Evolutionary conservation across 2,888 invertebrate genomes (phyloP), one percentile per base, ranked within the genome.

Genomic region (Serrognathus titanus): DNA sequence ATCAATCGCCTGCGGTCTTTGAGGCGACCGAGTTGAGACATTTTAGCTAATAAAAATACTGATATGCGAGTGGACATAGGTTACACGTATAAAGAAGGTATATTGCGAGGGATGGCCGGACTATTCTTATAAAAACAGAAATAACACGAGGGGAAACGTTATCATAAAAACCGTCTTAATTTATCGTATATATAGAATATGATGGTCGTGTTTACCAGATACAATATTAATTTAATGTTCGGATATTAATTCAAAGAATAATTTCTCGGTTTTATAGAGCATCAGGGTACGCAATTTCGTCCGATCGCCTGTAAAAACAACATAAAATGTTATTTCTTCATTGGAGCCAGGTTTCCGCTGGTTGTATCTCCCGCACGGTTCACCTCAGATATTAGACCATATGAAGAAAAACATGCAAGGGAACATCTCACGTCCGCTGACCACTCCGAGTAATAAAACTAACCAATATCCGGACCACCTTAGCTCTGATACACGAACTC

Each of bases 311-410:
- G 73, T 74, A 74, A 75, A 75, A 74, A 72, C 71, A 72, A 72
- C 74, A 75, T 76, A 75, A 75, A 75, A 75, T 70, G 75, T 75
- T 76, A 76, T 76, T 75, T 74, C 75, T 75, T 75, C 74, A 75
- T 76, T 71, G 74, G 74, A 73, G 73, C 72, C 74, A 72, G 74
- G 73, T 73, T 72, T 73, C 72, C 73, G 72, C 67, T 68, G 64
- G 67, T 70, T 16, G 65, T 70, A 69, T 63, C 71, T 70, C 71
- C 71, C 71, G 40, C 48, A 31, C 53, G 54, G 58, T 49, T 55
- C 48, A 49, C 53, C 59, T 55, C 49, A 68, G 69, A 69, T 68
- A 69, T 59, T 59, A 59, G 61, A 62, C 61, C 64, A 67, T 66
- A 66, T 64, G 63, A 68, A 63, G 69, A 67, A 67, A 67, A 67